A percentile compares a stretch with the other conserved stretches of the same genome.
phyloP scores from a whole-genome alignment of 2,113 vertebrate species.

The Leucoraja erinaceus region DNA sequence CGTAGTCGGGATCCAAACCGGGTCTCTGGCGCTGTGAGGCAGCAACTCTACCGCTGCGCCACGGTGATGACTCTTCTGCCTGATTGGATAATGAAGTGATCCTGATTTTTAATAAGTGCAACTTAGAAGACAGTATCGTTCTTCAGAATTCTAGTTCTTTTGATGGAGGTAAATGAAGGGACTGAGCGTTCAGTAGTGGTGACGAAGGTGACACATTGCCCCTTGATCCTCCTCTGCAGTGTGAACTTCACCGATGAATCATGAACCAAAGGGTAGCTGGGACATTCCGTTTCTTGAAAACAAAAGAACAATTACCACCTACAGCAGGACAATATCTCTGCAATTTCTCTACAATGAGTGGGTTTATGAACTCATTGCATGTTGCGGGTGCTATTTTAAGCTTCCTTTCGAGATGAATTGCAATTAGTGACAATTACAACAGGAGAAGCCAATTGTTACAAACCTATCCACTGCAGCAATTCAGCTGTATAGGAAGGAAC shows the following conservation, averaged over 20 bases:
- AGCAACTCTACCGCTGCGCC: no score
- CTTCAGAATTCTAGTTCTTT: background rate
- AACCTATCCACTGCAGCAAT: background rate
- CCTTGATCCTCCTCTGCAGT: background rate
- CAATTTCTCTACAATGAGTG: background rate
- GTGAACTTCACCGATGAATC: background rate
- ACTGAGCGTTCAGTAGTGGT: background rate
- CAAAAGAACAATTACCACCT: background rate
- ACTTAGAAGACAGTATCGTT: background rate
- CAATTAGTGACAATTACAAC: background rate
- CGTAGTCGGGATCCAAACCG: no score
- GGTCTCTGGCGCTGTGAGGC: no score
- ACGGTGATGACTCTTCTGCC: no score
- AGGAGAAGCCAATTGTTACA: background rate
- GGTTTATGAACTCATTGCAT: background rate
- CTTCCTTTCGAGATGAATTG: background rate
- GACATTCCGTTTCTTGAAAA: background rate
- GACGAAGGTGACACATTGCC: background rate
- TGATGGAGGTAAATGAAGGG: background rate
- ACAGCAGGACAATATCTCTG: background rate
- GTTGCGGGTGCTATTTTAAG: constrained; percentile 13
- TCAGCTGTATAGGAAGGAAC: background rate
- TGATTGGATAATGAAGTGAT: background rate
- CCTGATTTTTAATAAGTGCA: background rate
- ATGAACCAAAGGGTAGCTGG: background rate